phyloP scores from a whole-genome alignment of 2,113 vertebrate genomes.

The Festucalex cinctus region DNA sequence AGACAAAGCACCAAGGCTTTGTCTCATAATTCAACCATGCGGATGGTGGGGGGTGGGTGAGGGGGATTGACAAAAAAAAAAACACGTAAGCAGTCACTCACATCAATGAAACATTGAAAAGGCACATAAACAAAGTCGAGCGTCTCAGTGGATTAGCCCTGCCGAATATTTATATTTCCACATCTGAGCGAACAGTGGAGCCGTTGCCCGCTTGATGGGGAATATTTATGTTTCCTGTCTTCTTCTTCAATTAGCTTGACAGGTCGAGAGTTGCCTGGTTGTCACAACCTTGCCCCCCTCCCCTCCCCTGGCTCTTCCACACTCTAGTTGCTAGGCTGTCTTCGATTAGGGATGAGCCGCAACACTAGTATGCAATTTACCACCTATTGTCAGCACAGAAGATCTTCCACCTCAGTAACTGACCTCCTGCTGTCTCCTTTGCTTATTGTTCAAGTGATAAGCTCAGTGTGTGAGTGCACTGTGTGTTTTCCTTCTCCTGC shows the following conservation, averaged over 20 bases:
- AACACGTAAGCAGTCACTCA: constrained; percentile 51
- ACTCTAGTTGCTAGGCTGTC: constrained; percentile 36
- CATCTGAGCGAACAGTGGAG: constrained; percentile 34
- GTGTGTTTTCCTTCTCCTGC: constrained; percentile 30
- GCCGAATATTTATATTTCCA: constrained; percentile 54
- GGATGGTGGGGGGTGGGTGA: constrained; percentile 9
- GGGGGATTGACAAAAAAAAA: constrained; percentile 9
- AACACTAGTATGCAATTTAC: constrained; percentile 57
- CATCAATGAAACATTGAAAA: constrained; percentile 61
- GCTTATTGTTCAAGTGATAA: constrained; percentile 59
- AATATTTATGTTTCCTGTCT: constrained; percentile 56
- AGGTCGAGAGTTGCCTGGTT: constrained; percentile 27
- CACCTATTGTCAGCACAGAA: constrained; percentile 53
- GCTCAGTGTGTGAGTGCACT: constrained; percentile 4
- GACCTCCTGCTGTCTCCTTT: constrained; percentile 60
- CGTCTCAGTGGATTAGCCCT: constrained; percentile 47
- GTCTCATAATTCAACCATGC: constrained; percentile 48
- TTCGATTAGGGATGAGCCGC: constrained; percentile 41
- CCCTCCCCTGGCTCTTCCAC: background rate
- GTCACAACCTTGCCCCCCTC: constrained; percentile 24
- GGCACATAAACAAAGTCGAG: constrained; percentile 57
- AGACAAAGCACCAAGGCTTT: constrained; percentile 45
- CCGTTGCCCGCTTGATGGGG: constrained; percentile 29
- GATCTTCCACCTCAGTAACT: constrained; percentile 49
- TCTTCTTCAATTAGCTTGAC: constrained; percentile 54